phyloP scores from a whole-genome alignment of 2,113 vertebrate genomes.

The Nycticryphes semicollaris region DNA sequence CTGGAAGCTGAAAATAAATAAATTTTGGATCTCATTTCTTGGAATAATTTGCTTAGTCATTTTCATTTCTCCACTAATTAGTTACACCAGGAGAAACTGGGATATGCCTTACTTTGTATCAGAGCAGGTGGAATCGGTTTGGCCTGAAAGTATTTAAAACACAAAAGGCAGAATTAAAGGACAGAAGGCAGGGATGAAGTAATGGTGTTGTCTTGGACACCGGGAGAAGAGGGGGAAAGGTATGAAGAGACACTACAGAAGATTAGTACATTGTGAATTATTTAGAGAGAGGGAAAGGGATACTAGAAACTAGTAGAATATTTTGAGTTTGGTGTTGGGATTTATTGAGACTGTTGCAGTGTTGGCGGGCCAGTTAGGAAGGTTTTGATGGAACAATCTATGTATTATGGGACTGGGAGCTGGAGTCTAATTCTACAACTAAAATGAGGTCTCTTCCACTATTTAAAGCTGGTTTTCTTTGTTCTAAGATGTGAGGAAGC shows the following conservation, averaged over 20 bases:
- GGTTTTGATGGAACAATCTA: not conserved
- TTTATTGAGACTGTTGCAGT: not conserved
- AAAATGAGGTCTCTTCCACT: not conserved
- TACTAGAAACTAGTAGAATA: not conserved
- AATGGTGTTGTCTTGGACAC: constrained; percentile 29
- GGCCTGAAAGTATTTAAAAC: constrained; percentile 18
- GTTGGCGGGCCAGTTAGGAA: not conserved
- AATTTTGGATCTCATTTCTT: not conserved
- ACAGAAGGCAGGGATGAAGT: constrained; percentile 23
- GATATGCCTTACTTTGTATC: not conserved
- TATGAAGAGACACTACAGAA: constrained; percentile 23
- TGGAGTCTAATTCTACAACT: not conserved
- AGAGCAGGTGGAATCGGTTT: not conserved
- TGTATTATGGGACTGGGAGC: not conserved
- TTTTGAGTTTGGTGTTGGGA: not conserved
- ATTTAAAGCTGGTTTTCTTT: not conserved
- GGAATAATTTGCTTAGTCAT: not conserved
- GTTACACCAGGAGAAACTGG: not conserved
- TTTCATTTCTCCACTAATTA: not conserved
- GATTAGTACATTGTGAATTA: constrained; percentile 34
- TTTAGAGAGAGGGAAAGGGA: not conserved
- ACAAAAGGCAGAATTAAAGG: not conserved
- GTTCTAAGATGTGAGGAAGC: not conserved
- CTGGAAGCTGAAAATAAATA: not conserved
- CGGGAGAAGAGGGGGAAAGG: not conserved